phyloP scores from a whole-genome alignment of 2,113 vertebrate species.

The Corythaixoides concolor region DNA sequence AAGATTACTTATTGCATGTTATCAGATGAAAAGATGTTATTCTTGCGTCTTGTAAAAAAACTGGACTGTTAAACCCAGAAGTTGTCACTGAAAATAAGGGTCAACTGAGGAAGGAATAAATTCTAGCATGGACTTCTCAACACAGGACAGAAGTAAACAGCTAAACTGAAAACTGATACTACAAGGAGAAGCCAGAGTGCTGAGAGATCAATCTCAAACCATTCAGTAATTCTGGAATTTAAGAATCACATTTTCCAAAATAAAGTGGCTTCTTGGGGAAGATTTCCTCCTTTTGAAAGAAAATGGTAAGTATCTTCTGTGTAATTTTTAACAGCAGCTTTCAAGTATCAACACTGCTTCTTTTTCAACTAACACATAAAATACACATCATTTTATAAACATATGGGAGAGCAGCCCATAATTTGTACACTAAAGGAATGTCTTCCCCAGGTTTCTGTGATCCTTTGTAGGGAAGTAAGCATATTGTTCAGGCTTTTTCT shows the following conservation, averaged over 20 bases:
- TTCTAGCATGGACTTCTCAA: neutral
- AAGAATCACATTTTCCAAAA: neutral
- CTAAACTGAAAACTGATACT: neutral
- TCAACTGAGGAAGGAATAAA: neutral
- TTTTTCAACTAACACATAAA: neutral
- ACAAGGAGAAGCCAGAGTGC: neutral
- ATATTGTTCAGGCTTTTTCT: neutral
- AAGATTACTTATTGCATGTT: neutral
- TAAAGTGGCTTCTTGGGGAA: neutral
- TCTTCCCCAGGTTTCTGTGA: neutral
- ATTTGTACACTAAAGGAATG: neutral
- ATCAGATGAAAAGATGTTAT: neutral
- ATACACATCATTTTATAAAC: fast-evolving
- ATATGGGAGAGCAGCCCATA: neutral
- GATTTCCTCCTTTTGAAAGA: neutral
- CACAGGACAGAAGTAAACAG: neutral
- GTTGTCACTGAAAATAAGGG: neutral
- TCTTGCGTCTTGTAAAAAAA: neutral
- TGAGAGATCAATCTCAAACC: neutral
- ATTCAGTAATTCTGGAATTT: neutral
- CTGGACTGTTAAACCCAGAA: neutral
- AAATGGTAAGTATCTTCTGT: neutral
- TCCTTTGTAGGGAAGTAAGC: neutral
- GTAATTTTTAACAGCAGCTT: neutral
- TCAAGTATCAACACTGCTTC: neutral